Evolutionary conservation across 2,888 invertebrate species (phyloP), one percentile per base, ranked within the genome.

Genomic region (Trachelus tabidus): DNA sequence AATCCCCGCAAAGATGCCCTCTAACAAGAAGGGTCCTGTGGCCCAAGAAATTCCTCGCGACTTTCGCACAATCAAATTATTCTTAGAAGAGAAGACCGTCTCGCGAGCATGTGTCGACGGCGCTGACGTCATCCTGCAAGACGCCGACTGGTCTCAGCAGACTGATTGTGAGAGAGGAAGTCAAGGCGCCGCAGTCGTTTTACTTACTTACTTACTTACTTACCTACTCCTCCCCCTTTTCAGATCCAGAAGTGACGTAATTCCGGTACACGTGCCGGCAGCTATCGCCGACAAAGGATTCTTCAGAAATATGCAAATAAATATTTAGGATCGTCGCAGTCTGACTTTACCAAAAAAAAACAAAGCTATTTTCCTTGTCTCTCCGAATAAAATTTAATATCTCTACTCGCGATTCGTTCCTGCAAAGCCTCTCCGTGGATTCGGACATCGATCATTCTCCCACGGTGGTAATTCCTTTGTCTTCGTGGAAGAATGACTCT

Each of bases 41-140:
- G 15, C 84, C 85, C 87, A 84, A 86, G 83, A 81, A 87, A 87
- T 87, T 88, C 83, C 84, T 79, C 81, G 83, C 82, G 83, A 75
- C 83, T 84, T 84, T 81, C 83, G 85, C 86, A 88, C 88, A 89
- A 89, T 87, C 86, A 87, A 87, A 87, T 86, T 89, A 88, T 89
- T 89, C 89, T 86, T 86, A 84, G 85, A 85, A 56, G 40, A 56
- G 40, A 23, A 23, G 40, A 23, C 40, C 9, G 40, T 56, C 40
- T 56, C 40, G 15, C 40, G 40, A 87, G 79, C 88, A 87, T 86
- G 84, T 87, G 88, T 85, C 40, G 15, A 56, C 40, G 40, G 40
- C 15, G 40, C 15, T 86, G 86, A 87, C 86, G 85, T 87, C 87
- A 87, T 76, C 79, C 35, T 68, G 73, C 75, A 76, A 76, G 69